phyloP scores from a whole-genome alignment of 2,113 vertebrate species.

The Strix uralensis region DNA sequence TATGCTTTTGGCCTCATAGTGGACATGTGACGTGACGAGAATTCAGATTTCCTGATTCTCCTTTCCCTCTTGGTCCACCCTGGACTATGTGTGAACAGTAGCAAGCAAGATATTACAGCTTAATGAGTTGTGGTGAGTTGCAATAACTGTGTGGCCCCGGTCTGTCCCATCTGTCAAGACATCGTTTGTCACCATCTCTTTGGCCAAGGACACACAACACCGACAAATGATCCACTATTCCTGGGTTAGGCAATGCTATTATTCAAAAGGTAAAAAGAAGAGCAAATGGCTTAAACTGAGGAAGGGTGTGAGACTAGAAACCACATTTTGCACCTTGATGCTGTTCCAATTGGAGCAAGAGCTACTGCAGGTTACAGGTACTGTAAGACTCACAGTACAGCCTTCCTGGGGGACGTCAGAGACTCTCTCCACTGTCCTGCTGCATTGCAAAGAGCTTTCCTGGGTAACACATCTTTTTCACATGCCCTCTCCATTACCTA shows the following conservation, averaged over 20 bases:
- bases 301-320: background rate
- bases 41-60: background rate
- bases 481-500: background rate
- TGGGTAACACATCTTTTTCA: background rate
- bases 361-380: background rate
- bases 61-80: background rate
- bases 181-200: background rate
- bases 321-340: background rate
- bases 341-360: background rate
- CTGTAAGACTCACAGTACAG: background rate
- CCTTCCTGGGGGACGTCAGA: background rate
- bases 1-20: background rate
- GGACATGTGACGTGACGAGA: fast-evolving
- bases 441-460: background rate
- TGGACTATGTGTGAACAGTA: background rate
- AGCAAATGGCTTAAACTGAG: background rate
- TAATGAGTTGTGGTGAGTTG: background rate
- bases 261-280: background rate
- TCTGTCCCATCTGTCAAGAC: background rate
- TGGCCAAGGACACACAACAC: background rate
- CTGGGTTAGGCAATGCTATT: background rate
- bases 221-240: background rate
- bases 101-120: background rate
- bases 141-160: background rate
- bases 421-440: background rate